These are phyloP conservation scores for Pseudeuparius sepicola DNA, from an alignment of 2,888 invertebrate genomes.

Conservation along the genomic window DNA sequence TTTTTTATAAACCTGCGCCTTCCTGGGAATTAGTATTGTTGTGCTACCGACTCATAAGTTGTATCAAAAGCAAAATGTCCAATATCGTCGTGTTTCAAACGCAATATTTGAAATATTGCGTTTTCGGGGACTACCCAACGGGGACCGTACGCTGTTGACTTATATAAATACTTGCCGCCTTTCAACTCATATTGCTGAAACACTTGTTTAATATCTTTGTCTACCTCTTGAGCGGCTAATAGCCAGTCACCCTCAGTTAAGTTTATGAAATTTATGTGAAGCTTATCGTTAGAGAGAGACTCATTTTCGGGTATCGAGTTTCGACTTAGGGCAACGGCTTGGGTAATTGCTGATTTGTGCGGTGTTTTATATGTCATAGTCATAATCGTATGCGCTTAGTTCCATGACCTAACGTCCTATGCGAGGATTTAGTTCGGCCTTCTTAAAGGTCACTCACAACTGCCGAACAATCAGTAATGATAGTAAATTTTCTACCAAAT, in stretches of 20 bases:
- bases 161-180: conserved; percentile 6
- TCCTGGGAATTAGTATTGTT: conserved; percentile 14
- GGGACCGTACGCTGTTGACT: no score
- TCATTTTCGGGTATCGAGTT: no score
- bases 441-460: no score
- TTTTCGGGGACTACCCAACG: conserved; percentile 10
- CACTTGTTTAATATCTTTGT: conserved; percentile 3
- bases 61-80: conserved; percentile 15
- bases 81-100: conserved; percentile 8
- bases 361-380: no score
- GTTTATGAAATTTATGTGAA: conserved; percentile 11
- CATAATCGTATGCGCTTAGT: no score
- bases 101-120: conserved; percentile 6
- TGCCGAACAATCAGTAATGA: no score
- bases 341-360: no score
- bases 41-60: conserved; percentile 10
- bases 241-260: conserved; percentile 12
- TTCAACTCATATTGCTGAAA: conserved; percentile 9
- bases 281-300: no score
- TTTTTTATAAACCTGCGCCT: conserved; percentile 16
- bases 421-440: no score
- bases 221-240: conserved; percentile 9
- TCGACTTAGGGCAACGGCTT: no score
- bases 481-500: no score
- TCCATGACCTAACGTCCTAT: no score